Evolutionary conservation across 2,888 invertebrate genomes (phyloP).

Genomic region (Cartodere bifasciata): DNA sequence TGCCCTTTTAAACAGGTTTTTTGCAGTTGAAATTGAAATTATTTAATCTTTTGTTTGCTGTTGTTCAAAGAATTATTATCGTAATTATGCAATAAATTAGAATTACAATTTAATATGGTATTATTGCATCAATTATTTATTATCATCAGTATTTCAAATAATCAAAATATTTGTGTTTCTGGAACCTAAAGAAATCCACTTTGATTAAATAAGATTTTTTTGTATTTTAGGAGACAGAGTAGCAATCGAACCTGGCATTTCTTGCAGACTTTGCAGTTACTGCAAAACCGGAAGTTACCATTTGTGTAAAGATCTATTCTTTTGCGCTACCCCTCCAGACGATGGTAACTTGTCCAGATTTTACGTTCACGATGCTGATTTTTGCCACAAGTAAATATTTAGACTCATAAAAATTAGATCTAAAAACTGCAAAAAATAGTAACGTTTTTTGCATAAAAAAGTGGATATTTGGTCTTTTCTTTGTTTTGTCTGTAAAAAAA

Average conservation of each 20-base stretch:
- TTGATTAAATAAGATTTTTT: conserved; percentile 4
- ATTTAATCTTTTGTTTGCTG: too few species aligned
- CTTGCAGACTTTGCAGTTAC: conserved; percentile 70
- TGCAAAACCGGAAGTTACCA: conserved; percentile 88
- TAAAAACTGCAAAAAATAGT: too few species aligned
- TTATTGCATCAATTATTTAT: conserved; percentile 3
- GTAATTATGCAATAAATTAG: neutral
- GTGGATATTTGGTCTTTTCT: too few species aligned
- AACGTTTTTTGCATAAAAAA: too few species aligned
- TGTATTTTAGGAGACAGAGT: conserved; percentile 68
- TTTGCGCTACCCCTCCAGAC: conserved; percentile 91
- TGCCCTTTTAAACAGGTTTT: too few species aligned
- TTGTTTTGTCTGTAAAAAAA: too few species aligned
- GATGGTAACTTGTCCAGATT: conserved; percentile 81
- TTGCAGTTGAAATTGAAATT: too few species aligned
- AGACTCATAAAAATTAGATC: too few species aligned
- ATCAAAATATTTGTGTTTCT: too few species aligned
- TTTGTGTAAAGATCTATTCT: conserved; percentile 73
- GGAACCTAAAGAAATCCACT: too few species aligned
- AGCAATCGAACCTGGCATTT: conserved; percentile 87
- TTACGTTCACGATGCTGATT: conserved; percentile 83
- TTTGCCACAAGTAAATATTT: conserved; percentile 71
- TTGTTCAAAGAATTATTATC: conserved; percentile 1
- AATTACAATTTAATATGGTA: conserved; percentile 5
- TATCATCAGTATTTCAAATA: too few species aligned